Evolutionary conservation across 2,888 invertebrate species (phyloP).

Genomic region (Phortica magna): DNA sequence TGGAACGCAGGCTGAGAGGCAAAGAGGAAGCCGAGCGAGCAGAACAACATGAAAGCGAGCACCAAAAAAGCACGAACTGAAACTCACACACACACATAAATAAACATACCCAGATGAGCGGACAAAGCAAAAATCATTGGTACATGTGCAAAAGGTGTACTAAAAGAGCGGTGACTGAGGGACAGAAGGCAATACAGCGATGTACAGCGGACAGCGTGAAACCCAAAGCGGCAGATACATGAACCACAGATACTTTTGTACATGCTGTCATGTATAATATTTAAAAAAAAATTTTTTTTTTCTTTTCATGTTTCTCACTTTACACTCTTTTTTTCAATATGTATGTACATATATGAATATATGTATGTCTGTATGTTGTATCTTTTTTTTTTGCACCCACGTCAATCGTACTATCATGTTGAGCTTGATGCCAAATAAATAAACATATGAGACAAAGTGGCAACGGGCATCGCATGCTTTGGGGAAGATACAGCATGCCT

Average conservation of each 20-base stretch:
- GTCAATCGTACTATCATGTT: conserved; percentile 20
- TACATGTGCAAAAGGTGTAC: neutral
- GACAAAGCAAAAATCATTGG: neutral
- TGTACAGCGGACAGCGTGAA: conserved; percentile 3
- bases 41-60: conserved; percentile 24
- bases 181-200: neutral
- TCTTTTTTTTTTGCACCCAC: conserved; percentile 24
- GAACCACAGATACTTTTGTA: neutral
- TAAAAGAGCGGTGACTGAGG: neutral
- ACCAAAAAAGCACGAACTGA: conserved; percentile 1
- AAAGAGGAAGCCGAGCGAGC: neutral
- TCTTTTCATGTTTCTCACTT: neutral
- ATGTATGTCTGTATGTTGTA: neutral
- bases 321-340: neutral
- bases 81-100: neutral
- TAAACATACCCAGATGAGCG: neutral
- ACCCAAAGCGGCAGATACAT: conserved; percentile 22
- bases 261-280: neutral
- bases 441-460: conserved; percentile 21
- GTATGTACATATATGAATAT: neutral
- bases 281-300: neutral
- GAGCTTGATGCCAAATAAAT: conserved; percentile 15
- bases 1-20: neutral
- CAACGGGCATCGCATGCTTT: conserved; percentile 5
- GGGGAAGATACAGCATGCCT: neutral